Evolutionary conservation across 2,797 vertebrate species (phyloP).

Genomic region (Pseudochaenichthys georgianus): DNA sequence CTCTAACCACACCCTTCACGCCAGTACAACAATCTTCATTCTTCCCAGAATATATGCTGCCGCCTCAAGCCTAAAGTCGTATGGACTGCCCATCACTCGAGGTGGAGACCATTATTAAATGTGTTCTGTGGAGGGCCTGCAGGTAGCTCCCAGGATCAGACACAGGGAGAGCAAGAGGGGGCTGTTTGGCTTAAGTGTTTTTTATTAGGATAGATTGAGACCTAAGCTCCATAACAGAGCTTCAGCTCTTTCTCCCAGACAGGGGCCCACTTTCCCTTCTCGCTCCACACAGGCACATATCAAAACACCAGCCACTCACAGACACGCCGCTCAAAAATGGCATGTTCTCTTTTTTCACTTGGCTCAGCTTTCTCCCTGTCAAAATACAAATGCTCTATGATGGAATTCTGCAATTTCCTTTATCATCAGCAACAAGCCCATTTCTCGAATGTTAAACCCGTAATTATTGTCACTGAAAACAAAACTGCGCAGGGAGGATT

Average conservation of each 20-base stretch:
- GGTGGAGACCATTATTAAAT: constrained; percentile 77
- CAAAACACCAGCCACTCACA: constrained; percentile 82
- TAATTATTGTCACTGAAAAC: constrained; percentile 72
- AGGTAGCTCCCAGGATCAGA: constrained; percentile 84
- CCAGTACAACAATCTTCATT: constrained; percentile 11
- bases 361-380: constrained; percentile 75
- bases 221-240: constrained; percentile 86
- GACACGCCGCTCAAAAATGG: constrained; percentile 71
- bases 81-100: constrained; percentile 32
- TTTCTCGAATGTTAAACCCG: constrained; percentile 64
- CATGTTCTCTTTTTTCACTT: constrained; percentile 62
- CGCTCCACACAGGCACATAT: constrained; percentile 76
- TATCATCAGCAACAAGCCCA: constrained; percentile 65
- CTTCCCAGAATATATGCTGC: constrained; percentile 50
- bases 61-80: constrained; percentile 13
- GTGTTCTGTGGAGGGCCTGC: constrained; percentile 74
- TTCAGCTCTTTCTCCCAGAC: constrained; percentile 82
- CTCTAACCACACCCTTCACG: constrained; percentile 43
- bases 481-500: constrained; percentile 43
- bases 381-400: constrained; percentile 68
- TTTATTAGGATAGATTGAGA: constrained; percentile 87
- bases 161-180: constrained; percentile 71
- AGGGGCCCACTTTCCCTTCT: constrained; percentile 76
- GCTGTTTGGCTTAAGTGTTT: constrained; percentile 87
- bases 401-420: constrained; percentile 82